Conservation (phyloP, 2,113 vertebrate genomes). For the Otolemur garnettii region DNA sequence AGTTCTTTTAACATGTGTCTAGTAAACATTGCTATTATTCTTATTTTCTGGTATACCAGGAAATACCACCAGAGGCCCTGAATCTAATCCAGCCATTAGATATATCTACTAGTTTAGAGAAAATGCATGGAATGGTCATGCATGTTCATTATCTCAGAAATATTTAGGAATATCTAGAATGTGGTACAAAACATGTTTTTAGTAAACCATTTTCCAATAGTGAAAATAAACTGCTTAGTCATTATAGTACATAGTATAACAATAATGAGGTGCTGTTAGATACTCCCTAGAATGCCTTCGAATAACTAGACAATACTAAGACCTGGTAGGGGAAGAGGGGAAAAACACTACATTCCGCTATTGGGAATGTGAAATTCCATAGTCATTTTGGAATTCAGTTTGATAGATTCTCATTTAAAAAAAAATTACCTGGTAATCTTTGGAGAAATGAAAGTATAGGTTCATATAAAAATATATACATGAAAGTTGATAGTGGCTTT, state of each 20-base stretch:
- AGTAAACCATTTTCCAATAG: background rate
- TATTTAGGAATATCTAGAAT: background rate
- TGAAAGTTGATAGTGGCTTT: background rate
- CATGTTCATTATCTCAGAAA: background rate
- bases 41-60: background rate
- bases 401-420: background rate
- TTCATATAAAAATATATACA: background rate
- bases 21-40: background rate
- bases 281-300: background rate
- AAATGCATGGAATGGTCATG: background rate
- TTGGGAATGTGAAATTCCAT: background rate
- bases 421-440: background rate
- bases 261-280: background rate
- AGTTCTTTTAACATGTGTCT: background rate
- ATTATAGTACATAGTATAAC: background rate
- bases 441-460: background rate
- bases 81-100: background rate
- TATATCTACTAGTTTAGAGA: constrained; percentile 24
- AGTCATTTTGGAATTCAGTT: background rate
- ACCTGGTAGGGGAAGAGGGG: background rate
- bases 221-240: background rate
- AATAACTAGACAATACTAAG: background rate
- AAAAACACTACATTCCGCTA: background rate
- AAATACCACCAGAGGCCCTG: background rate
- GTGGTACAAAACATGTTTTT: background rate